phyloP scores from a whole-genome alignment of 2,113 vertebrate species.

The Ia io region DNA sequence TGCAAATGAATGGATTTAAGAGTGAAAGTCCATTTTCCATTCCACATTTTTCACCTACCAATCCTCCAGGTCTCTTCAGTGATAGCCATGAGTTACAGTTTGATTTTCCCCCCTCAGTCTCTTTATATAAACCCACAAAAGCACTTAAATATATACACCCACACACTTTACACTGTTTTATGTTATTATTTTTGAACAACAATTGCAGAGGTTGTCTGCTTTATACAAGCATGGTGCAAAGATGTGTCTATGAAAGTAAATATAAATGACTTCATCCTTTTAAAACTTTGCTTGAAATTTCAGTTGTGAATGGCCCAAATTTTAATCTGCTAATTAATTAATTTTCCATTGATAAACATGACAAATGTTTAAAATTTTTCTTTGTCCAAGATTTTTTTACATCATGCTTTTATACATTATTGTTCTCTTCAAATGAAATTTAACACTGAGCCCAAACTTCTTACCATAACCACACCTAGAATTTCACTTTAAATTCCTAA shows the following conservation, averaged over 20 bases:
- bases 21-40: neutral
- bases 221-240: neutral
- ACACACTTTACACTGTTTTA: neutral
- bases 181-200: neutral
- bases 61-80: neutral
- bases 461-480: neutral
- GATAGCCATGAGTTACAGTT: neutral
- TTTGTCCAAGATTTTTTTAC: neutral
- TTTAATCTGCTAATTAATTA: neutral
- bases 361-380: neutral
- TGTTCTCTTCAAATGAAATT: neutral
- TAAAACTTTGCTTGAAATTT: neutral
- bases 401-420: neutral
- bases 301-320: neutral
- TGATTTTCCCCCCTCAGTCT: neutral
- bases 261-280: neutral
- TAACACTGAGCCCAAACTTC: neutral
- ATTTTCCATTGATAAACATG: neutral
- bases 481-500: conserved; percentile 24
- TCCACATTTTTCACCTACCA: accelerated
- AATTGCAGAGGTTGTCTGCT: neutral
- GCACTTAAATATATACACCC: neutral
- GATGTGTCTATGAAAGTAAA: neutral
- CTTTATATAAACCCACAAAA: neutral
- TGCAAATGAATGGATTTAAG: neutral